phyloP scores from a whole-genome alignment of 1,140 invertebrate species.

The Pseudomyrmex gracilis region DNA sequence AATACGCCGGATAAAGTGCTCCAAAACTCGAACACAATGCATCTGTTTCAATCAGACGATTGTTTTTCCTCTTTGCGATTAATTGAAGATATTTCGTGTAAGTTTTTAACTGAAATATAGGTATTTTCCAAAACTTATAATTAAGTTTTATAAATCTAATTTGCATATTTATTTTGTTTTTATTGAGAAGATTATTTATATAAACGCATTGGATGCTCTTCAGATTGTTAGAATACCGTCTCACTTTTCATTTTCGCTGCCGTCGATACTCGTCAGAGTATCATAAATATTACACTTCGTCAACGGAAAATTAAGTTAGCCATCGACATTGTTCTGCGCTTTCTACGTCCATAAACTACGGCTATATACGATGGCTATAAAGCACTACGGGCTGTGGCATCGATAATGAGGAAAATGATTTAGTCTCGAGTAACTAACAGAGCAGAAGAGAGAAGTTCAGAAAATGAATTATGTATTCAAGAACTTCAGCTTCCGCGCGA shows the following conservation, averaged over 20 bases:
- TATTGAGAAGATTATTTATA: not conserved
- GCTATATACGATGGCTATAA: not conserved
- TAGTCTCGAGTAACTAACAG: not conserved
- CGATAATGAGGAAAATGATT: slow-evolving; percentile 43
- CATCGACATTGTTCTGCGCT: not conserved
- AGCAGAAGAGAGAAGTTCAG: not conserved
- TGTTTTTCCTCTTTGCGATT: slow-evolving; percentile 16
- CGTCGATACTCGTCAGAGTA: not conserved
- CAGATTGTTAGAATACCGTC: not conserved
- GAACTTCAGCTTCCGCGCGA: not conserved
- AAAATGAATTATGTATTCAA: slow-evolving; percentile 14
- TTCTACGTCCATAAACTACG: not conserved
- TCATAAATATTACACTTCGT: slow-evolving; percentile 2
- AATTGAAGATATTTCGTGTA: not conserved
- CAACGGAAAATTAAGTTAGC: slow-evolving; percentile 7
- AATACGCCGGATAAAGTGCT: slow-evolving; percentile 51
- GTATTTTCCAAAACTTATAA: too few species aligned
- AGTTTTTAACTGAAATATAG: too few species aligned
- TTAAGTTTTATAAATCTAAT: too few species aligned
- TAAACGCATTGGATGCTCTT: not conserved
- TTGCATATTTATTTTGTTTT: too few species aligned
- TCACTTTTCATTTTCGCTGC: not conserved
- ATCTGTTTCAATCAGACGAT: slow-evolving; percentile 47
- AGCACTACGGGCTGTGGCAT: slow-evolving; percentile 15
- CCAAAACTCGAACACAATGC: slow-evolving; percentile 37